phyloP scores from a whole-genome alignment of 2,888 invertebrate genomes.

The Sphaerophoria rueppellii region DNA sequence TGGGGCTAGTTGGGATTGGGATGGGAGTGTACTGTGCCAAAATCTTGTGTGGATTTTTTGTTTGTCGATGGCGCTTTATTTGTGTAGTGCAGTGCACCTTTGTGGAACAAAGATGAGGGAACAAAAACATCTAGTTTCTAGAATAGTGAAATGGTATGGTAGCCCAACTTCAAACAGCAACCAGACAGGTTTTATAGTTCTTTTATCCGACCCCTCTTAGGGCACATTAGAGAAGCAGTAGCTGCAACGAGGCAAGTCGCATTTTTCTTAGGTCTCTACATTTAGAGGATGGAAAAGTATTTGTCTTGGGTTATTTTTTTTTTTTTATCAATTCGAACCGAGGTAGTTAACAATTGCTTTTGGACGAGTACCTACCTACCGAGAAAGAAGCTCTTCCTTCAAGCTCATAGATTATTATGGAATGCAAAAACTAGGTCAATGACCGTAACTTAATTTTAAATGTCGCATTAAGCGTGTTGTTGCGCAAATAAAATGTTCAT shows the following conservation, averaged over 20 bases:
- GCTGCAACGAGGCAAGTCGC: conserved; percentile 7
- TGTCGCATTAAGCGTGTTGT: conserved; percentile 68
- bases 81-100: conserved; percentile 55
- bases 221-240: conserved; percentile 47
- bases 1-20: no score
- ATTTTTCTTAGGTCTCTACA: conserved; percentile 44
- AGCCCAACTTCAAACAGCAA: conserved; percentile 27
- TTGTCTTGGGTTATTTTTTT: conserved; percentile 5
- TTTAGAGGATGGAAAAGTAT: conserved; percentile 29
- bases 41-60: conserved; percentile 32
- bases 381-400: conserved; percentile 39
- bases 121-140: not conserved
- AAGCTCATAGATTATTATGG: conserved; percentile 32
- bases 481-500: conserved; percentile 57
- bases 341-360: no score
- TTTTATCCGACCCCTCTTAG: conserved; percentile 15
- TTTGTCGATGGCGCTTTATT: conserved; percentile 43
- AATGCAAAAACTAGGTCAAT: conserved; percentile 78
- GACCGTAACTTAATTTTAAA: conserved; percentile 76
- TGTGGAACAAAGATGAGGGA: not conserved
- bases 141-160: conserved; percentile 5
- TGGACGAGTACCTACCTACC: no score
- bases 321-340: not conserved
- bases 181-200: conserved; percentile 67
- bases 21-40: conserved; percentile 34